Evolutionary conservation across 2,888 invertebrate genomes (phyloP).

Genomic region (Brenthis daphne): DNA sequence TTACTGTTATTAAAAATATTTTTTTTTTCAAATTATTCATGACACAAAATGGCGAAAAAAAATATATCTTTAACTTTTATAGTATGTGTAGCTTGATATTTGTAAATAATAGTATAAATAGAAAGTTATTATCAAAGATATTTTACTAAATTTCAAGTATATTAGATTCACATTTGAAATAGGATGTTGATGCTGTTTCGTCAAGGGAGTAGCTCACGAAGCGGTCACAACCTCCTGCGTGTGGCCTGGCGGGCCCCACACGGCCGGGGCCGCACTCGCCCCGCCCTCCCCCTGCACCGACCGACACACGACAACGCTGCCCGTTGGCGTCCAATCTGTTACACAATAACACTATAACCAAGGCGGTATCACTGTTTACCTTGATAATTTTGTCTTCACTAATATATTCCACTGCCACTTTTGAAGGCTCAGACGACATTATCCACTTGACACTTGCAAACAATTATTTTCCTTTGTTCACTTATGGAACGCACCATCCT

Average conservation of each 20-base stretch:
- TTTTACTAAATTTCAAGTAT: background rate
- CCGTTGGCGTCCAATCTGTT: slow-evolving; percentile 78
- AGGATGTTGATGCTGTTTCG: slow-evolving; percentile 52
- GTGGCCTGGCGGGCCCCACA: slow-evolving; percentile 83
- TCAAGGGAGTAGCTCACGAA: slow-evolving; percentile 80
- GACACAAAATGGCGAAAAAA: slow-evolving; percentile 17
- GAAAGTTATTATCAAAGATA: background rate
- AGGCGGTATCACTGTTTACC: slow-evolving; percentile 69
- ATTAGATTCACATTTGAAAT: slow-evolving; percentile 16
- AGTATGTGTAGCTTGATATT: background rate
- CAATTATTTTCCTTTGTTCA: slow-evolving; percentile 76
- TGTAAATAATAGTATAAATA: background rate
- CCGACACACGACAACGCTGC: slow-evolving; percentile 77
- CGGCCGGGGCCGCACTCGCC: slow-evolving; percentile 79
- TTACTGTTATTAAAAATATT: background rate
- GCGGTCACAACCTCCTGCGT: slow-evolving; percentile 84
- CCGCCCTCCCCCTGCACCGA: slow-evolving; percentile 82
- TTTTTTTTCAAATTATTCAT: background rate
- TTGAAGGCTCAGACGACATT: slow-evolving; percentile 79
- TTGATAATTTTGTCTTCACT: slow-evolving; percentile 76
- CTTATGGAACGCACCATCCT: slow-evolving; percentile 76
- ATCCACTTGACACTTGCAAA: slow-evolving; percentile 74
- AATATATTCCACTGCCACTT: slow-evolving; percentile 77
- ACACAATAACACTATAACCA: slow-evolving; percentile 73
- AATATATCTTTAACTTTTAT: background rate